phyloP scores from a whole-genome alignment of 2,888 invertebrate species.

The Latrodectus hesperus region DNA sequence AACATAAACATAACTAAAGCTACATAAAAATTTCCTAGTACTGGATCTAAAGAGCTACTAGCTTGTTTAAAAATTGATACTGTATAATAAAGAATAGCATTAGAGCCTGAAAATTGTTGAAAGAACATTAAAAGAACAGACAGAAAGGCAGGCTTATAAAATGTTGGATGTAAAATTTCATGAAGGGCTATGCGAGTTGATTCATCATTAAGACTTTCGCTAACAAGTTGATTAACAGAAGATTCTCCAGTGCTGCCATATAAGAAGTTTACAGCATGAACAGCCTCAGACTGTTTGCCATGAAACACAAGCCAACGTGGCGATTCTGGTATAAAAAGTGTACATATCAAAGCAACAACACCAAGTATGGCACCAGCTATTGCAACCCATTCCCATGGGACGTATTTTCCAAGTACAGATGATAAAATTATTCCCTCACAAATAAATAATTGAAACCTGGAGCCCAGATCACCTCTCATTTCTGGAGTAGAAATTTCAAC shows the following conservation, averaged over 20 bases:
- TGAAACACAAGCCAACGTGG: constrained; percentile 69
- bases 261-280: constrained; percentile 52
- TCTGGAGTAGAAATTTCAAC: constrained; percentile 69
- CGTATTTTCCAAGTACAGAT: constrained; percentile 53
- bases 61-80: constrained; percentile 75
- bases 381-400: constrained; percentile 68
- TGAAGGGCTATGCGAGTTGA: constrained; percentile 6
- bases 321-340: constrained; percentile 69
- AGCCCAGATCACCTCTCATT: constrained; percentile 69
- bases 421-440: constrained; percentile 65
- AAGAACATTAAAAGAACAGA: constrained; percentile 74
- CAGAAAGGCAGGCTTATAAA: constrained; percentile 73
- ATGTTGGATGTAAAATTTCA: constrained; percentile 72
- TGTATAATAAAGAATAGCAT: constrained; percentile 76
- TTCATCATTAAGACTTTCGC: constrained; percentile 20
- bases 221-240: constrained; percentile 31
- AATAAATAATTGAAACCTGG: constrained; percentile 69
- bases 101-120: constrained; percentile 76
- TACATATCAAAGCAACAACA: constrained; percentile 31
- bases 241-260: constrained; percentile 40
- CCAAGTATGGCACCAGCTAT: constrained; percentile 29
- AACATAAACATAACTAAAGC: constrained; percentile 75
- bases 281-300: constrained; percentile 41
- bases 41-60: constrained; percentile 71
- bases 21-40: constrained; percentile 73